These are phyloP conservation scores for Leucoraja erinaceus DNA, from an alignment of 2,113 vertebrate genomes.

Conservation along the genomic window DNA sequence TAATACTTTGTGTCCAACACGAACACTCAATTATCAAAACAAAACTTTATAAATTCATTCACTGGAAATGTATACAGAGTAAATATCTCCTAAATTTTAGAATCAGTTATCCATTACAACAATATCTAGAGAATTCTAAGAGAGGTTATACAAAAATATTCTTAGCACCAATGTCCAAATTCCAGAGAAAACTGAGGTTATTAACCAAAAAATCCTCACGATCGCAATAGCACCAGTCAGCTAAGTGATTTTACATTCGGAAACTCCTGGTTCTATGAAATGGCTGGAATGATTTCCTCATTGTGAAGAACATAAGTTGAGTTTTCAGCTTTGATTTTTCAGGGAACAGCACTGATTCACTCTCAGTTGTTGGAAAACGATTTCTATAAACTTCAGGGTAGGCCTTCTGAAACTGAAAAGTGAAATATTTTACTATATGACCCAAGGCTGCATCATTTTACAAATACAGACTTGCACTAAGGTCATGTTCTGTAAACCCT, in stretches of 20 bases:
- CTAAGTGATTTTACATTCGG: conserved; percentile 55
- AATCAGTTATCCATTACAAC: background rate
- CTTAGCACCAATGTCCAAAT: background rate
- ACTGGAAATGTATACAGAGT: background rate
- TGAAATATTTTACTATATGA: conserved; percentile 16
- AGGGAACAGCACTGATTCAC: conserved; percentile 64
- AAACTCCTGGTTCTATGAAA: conserved; percentile 81
- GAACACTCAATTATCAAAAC: background rate
- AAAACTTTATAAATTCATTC: background rate
- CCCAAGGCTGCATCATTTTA: background rate
- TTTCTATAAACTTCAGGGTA: conserved; percentile 71
- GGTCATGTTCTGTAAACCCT: too few species aligned
- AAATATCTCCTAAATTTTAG: conserved; percentile 12
- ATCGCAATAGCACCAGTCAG: background rate
- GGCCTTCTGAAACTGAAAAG: conserved; percentile 72
- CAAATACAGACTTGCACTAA: background rate
- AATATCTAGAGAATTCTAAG: background rate
- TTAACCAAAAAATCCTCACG: background rate
- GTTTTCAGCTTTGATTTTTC: conserved; percentile 64
- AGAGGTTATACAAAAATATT: background rate
- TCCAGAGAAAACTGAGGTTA: background rate
- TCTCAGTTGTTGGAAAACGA: conserved; percentile 70
- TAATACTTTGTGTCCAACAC: background rate
- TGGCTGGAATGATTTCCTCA: conserved; percentile 73
- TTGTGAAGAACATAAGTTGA: conserved; percentile 61